Evolutionary conservation across 2,113 vertebrate genomes (phyloP).

Genomic region (Pteruthius melanotis): DNA sequence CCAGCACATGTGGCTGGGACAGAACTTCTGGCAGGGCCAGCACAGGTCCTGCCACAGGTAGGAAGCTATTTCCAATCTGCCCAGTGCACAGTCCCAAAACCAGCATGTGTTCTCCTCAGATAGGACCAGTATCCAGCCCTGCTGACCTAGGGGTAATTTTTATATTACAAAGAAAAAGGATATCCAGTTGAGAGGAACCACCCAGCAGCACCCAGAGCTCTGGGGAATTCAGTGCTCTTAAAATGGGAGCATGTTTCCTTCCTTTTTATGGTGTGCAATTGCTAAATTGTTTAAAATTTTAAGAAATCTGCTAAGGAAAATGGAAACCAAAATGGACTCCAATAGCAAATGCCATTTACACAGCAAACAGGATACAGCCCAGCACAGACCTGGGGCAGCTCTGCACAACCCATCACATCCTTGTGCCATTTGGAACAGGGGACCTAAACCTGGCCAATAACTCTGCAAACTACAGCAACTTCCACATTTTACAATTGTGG

Average conservation of each 20-base stretch:
- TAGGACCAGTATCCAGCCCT: neutral
- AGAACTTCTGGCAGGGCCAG: neutral
- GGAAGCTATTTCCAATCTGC: neutral
- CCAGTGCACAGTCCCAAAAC: neutral
- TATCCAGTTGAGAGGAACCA: neutral
- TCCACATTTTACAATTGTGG: neutral
- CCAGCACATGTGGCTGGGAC: accelerated
- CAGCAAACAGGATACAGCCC: neutral
- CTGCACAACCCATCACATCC: neutral
- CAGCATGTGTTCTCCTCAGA: neutral
- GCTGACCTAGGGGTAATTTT: neutral
- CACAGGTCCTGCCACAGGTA: neutral
- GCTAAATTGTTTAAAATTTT: neutral
- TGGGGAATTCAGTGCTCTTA: neutral
- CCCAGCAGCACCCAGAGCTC: neutral
- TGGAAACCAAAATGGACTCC: neutral
- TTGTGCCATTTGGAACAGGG: neutral
- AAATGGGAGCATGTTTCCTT: neutral
- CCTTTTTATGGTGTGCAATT: neutral
- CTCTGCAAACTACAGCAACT: neutral
- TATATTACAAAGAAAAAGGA: neutral
- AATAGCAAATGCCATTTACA: neutral
- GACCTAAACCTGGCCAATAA: neutral
- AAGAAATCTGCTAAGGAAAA: neutral
- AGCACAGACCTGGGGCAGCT: neutral